These are phyloP conservation scores for Heliconius erato DNA, from an alignment of 2,888 invertebrate species.

Conservation along the genomic window DNA sequence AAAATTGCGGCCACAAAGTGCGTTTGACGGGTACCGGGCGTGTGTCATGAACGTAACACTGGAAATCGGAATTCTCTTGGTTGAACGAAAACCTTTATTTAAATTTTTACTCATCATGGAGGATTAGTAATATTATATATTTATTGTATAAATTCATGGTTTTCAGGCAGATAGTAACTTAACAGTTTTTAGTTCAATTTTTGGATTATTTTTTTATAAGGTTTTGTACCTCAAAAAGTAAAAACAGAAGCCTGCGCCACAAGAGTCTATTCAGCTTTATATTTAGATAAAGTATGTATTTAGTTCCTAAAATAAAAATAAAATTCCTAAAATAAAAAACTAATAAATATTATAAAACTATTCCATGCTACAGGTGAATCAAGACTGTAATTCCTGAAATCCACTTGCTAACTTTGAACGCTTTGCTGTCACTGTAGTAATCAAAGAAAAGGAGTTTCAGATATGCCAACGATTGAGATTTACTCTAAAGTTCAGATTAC, in stretches of 20 bases:
- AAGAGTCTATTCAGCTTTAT: not conserved
- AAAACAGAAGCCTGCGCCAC: not conserved
- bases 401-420: not conserved
- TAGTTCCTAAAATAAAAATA: too few species aligned
- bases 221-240: too few species aligned
- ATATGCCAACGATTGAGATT: not conserved
- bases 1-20: slow-evolving; percentile 25
- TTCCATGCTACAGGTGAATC: not conserved
- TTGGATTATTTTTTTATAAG: too few species aligned
- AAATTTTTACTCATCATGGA: not conserved
- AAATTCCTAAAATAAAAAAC: too few species aligned
- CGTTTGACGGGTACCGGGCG: slow-evolving; percentile 16
- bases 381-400: slow-evolving; percentile 14
- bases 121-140: not conserved
- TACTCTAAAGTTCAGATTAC: not conserved
- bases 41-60: slow-evolving; percentile 4
- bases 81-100: not conserved
- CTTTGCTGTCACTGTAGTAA: slow-evolving; percentile 8
- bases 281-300: not conserved
- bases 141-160: not conserved
- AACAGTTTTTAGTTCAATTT: too few species aligned
- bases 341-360: not conserved
- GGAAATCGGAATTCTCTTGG: not conserved
- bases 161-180: too few species aligned
- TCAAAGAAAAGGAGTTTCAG: not conserved